Evolutionary conservation across 2,797 vertebrate species (phyloP).

Genomic region (Megalops cyprinoides): DNA sequence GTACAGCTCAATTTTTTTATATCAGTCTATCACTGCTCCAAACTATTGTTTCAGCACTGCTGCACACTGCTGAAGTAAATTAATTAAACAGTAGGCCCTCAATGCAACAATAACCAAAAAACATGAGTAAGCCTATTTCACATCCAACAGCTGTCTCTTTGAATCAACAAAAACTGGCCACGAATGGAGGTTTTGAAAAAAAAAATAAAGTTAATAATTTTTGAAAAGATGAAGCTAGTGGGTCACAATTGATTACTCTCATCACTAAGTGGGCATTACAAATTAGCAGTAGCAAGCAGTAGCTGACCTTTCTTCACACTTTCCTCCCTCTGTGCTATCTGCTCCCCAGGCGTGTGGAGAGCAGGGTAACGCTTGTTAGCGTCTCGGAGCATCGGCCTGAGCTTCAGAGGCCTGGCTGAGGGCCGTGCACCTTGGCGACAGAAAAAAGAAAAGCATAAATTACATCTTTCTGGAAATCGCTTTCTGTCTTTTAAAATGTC

Average conservation of each 20-base stretch:
- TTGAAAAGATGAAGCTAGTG: conserved; percentile 32
- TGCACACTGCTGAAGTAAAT: neutral
- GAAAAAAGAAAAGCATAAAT: conserved; percentile 41
- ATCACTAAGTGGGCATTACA: conserved; percentile 47
- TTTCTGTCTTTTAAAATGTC: conserved; percentile 42
- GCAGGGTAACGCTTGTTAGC: conserved; percentile 46
- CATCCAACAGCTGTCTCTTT: neutral
- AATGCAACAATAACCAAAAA: neutral
- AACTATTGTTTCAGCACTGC: neutral
- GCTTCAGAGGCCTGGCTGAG: conserved; percentile 40
- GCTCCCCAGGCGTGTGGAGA: conserved; percentile 29
- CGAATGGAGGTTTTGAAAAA: neutral
- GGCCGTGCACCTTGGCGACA: conserved; percentile 36
- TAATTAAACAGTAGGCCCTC: neutral
- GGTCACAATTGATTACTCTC: conserved; percentile 42
- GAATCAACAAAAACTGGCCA: neutral
- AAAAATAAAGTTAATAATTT: neutral
- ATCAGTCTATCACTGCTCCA: neutral
- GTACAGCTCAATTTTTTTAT: too few relatives aligned
- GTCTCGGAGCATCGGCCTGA: conserved; percentile 28
- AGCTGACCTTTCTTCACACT: conserved; percentile 35
- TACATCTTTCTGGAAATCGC: conserved; percentile 40
- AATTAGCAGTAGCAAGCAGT: conserved; percentile 42
- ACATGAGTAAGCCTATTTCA: conserved; percentile 15
- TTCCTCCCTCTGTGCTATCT: conserved; percentile 29